Conservation (phyloP, 2,888 invertebrate species). For the Acleris sparsana region DNA sequence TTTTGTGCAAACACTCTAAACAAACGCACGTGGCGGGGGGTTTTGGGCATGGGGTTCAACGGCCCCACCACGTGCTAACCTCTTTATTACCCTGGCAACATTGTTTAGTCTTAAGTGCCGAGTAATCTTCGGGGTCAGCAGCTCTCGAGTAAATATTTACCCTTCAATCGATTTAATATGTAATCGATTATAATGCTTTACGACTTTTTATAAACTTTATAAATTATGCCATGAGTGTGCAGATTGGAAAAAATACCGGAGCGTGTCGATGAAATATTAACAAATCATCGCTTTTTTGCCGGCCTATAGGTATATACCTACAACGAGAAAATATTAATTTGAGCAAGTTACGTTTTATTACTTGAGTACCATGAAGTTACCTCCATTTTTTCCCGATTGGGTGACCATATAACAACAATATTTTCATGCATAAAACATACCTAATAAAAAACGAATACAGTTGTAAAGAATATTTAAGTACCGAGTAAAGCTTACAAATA, state of each 20-base stretch:
- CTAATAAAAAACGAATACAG: too few relatives aligned
- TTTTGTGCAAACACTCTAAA: slow-evolving; percentile 55
- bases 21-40: slow-evolving; percentile 55
- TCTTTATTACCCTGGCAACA: slow-evolving; percentile 52
- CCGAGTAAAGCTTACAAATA: too few relatives aligned
- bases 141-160: slow-evolving; percentile 25
- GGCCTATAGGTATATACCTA: neutral
- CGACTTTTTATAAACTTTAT: slow-evolving; percentile 3
- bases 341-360: slow-evolving; percentile 3
- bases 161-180: slow-evolving; percentile 19
- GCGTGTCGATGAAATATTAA: neutral
- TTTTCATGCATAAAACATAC: neutral
- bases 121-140: slow-evolving; percentile 29
- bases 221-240: neutral
- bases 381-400: neutral
- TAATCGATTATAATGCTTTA: slow-evolving; percentile 1
- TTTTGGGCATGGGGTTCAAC: slow-evolving; percentile 61
- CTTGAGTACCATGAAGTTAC: neutral
- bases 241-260: neutral
- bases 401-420: neutral
- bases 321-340: neutral
- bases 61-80: slow-evolving; percentile 63
- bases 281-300: neutral
- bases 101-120: slow-evolving; percentile 33
- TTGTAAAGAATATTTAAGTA: too few relatives aligned